Evolutionary conservation across 2,113 vertebrate species (phyloP).

Genomic region (Aegotheles bennettii): DNA sequence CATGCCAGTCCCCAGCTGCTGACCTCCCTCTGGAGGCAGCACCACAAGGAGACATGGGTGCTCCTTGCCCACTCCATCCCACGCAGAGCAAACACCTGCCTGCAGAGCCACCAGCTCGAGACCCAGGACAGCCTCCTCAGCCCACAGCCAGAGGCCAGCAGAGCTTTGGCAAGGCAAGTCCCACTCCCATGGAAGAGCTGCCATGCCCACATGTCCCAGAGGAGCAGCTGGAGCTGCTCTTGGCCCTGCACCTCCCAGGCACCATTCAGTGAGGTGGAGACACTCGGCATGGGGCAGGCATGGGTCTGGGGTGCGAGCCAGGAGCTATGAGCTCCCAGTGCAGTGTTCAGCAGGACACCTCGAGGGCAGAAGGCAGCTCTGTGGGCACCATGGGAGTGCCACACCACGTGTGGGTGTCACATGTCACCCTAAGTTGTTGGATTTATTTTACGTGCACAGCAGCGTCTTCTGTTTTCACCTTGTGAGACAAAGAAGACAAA

Average conservation of each 20-base stretch:
- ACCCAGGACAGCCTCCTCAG: background rate
- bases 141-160: background rate
- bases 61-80: background rate
- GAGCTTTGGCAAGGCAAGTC: background rate
- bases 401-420: background rate
- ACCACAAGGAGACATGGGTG: background rate
- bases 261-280: background rate
- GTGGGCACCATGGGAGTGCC: rapidly evolving
- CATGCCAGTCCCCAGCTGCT: background rate
- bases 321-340: background rate
- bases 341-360: background rate
- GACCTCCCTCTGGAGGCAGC: background rate
- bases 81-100: background rate
- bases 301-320: background rate
- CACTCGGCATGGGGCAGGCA: rapidly evolving
- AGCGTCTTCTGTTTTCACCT: background rate
- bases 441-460: background rate
- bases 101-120: background rate
- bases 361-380: background rate
- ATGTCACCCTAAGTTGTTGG: background rate
- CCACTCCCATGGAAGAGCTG: background rate
- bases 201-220: rapidly evolving
- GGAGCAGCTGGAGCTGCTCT: background rate
- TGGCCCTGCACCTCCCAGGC: background rate
- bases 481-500: background rate